phyloP scores from a whole-genome alignment of 2,888 invertebrate genomes.

The Eumerus sabulonum region DNA sequence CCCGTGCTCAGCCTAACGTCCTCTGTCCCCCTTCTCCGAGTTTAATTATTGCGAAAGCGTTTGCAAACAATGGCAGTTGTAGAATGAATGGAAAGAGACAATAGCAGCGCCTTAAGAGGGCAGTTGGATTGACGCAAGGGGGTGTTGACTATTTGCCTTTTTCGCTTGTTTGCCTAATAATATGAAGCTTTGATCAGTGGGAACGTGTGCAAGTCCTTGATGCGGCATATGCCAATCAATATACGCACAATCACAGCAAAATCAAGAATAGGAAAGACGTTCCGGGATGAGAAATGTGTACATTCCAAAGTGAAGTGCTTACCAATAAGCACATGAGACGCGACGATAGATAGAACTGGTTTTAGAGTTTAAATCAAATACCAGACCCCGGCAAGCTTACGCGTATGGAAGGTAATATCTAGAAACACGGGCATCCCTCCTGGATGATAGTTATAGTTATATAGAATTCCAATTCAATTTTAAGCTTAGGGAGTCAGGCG shows the following conservation, averaged over 20 bases:
- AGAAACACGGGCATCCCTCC: too few relatives aligned
- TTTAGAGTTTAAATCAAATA: too few relatives aligned
- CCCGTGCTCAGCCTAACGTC: constrained; percentile 16
- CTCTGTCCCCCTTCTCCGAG: not conserved
- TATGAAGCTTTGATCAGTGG: not conserved
- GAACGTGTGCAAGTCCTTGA: not conserved
- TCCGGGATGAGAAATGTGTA: too few relatives aligned
- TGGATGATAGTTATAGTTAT: too few relatives aligned
- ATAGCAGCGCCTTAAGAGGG: not conserved
- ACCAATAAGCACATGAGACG: too few relatives aligned
- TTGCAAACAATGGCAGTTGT: constrained; percentile 43
- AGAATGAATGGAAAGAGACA: constrained; percentile 1
- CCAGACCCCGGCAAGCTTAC: too few relatives aligned
- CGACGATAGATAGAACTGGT: too few relatives aligned
- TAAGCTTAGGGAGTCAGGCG: too few relatives aligned
- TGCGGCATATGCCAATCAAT: not conserved
- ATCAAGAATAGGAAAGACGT: too few relatives aligned
- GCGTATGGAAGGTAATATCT: too few relatives aligned
- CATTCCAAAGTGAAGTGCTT: too few relatives aligned
- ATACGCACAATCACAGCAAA: not conserved
- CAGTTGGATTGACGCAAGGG: not conserved
- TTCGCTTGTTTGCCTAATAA: not conserved
- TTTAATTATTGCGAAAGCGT: constrained; percentile 30
- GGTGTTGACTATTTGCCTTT: not conserved
- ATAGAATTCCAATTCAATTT: too few relatives aligned